A percentile compares a stretch with the other conserved stretches of the same genome.
Conservation (phyloP, 1,140 invertebrate genomes). For the Prorops nasuta region DNA sequence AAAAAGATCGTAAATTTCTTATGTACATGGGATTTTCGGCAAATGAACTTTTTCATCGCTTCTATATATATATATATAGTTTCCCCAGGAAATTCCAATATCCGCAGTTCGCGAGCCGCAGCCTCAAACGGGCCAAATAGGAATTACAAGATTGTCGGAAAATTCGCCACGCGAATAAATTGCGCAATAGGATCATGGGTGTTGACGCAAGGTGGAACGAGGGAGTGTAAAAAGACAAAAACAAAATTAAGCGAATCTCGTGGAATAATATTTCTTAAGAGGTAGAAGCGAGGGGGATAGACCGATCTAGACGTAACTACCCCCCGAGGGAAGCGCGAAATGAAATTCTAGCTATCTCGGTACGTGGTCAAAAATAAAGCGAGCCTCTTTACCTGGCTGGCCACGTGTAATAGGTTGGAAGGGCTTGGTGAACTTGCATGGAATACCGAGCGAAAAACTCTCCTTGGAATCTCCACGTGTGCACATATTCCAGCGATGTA, state of each 20-base stretch:
- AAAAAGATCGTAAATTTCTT: constrained; percentile 5
- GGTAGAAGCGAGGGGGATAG: constrained; percentile 10
- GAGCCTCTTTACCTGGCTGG: constrained; percentile 19
- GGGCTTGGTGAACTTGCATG: constrained; percentile 16
- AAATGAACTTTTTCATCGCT: background rate
- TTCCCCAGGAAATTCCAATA: too few relatives aligned
- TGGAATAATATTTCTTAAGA: constrained; percentile 22
- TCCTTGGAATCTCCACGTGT: background rate
- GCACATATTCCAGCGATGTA: background rate
- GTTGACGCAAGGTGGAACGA: too few relatives aligned
- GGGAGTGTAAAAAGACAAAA: background rate
- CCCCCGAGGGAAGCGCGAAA: constrained; percentile 25
- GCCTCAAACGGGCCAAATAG: too few relatives aligned
- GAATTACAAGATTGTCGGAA: too few relatives aligned
- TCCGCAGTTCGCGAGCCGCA: too few relatives aligned
- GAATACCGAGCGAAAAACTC: constrained; percentile 22
- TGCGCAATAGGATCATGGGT: too few relatives aligned
- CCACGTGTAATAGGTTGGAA: constrained; percentile 20
- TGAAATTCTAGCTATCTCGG: constrained; percentile 32
- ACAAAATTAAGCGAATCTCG: constrained; percentile 12
- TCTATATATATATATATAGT: too few relatives aligned
- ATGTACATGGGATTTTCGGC: background rate
- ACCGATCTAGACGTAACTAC: constrained; percentile 28
- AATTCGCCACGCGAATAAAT: too few relatives aligned
- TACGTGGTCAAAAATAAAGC: constrained; percentile 33